Evolutionary conservation across 2,113 vertebrate genomes (phyloP).

Genomic region (Monopterus albus): DNA sequence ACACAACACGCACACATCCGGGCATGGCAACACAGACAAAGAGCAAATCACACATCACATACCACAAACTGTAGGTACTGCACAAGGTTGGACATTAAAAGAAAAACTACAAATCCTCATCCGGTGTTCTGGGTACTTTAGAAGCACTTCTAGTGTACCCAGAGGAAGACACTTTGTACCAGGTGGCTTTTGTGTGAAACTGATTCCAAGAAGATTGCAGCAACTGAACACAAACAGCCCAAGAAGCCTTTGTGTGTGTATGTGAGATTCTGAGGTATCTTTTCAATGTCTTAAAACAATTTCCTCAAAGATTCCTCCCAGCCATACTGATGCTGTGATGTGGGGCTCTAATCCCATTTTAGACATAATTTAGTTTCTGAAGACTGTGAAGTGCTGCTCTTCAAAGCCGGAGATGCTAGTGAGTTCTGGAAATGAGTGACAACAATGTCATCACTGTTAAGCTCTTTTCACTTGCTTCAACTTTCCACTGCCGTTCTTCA

Average conservation of each 20-base stretch:
- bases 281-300: slow-evolving; percentile 24
- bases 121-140: neutral
- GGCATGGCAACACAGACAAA: neutral
- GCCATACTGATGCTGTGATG: slow-evolving; percentile 41
- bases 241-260: neutral
- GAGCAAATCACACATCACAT: neutral
- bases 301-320: slow-evolving; percentile 55
- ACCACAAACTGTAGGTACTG: neutral
- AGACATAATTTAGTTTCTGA: slow-evolving; percentile 55
- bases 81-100: neutral
- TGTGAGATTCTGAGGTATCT: slow-evolving; percentile 15
- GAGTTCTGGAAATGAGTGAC: slow-evolving; percentile 44
- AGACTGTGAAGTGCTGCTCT: slow-evolving; percentile 48
- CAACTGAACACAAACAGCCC: neutral
- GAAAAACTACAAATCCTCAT: slow-evolving; percentile 2
- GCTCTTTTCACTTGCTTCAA: slow-evolving; percentile 51
- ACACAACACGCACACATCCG: neutral
- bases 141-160: slow-evolving; percentile 10
- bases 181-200: slow-evolving; percentile 15
- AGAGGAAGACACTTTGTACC: neutral
- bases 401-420: slow-evolving; percentile 45
- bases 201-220: slow-evolving; percentile 2
- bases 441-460: slow-evolving; percentile 59
- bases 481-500: slow-evolving; percentile 45
- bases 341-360: slow-evolving; percentile 60